These are phyloP conservation scores for Mythimna pallens DNA, from an alignment of 2,888 invertebrate species.

Conservation along the genomic window DNA sequence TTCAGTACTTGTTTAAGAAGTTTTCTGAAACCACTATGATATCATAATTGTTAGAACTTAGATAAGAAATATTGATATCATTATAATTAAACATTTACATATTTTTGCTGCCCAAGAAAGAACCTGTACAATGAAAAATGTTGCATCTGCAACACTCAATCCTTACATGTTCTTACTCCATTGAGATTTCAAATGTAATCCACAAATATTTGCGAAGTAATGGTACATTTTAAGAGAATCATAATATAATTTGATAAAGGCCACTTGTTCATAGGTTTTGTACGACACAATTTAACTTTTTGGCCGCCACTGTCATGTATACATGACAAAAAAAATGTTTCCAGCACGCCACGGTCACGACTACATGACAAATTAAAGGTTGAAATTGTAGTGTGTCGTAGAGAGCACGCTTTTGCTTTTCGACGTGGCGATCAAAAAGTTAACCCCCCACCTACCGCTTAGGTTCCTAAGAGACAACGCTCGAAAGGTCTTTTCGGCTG, in stretches of 20 bases:
- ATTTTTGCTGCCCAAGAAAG: constrained; percentile 27
- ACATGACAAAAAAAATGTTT: no score
- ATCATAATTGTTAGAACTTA: constrained; percentile 26
- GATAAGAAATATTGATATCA: constrained; percentile 7
- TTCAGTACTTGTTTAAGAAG: constrained; percentile 13
- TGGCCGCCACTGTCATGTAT: no score
- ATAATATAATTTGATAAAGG: constrained; percentile 40
- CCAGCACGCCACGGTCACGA: no score
- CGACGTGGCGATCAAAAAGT: no score
- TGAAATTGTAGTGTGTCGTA: no score
- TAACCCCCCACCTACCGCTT: no score
- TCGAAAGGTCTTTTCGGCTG: no score
- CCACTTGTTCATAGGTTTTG: constrained; percentile 32
- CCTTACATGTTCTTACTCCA: constrained; percentile 21
- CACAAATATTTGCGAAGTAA: constrained; percentile 28
- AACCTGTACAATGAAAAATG: constrained; percentile 11
- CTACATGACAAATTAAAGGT: no score
- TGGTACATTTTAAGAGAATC: constrained; percentile 13
- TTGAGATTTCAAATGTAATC: constrained; percentile 41
- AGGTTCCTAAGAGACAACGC: no score
- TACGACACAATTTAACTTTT: constrained; percentile 9
- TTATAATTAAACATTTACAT: constrained; percentile 16
- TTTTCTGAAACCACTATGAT: constrained; percentile 6
- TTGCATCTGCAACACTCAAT: constrained; percentile 13
- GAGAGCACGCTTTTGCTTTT: no score